phyloP scores from a whole-genome alignment of 30 jellyfish, hydroid and myxozoan genomes.

The Aurelia sp. region DNA sequence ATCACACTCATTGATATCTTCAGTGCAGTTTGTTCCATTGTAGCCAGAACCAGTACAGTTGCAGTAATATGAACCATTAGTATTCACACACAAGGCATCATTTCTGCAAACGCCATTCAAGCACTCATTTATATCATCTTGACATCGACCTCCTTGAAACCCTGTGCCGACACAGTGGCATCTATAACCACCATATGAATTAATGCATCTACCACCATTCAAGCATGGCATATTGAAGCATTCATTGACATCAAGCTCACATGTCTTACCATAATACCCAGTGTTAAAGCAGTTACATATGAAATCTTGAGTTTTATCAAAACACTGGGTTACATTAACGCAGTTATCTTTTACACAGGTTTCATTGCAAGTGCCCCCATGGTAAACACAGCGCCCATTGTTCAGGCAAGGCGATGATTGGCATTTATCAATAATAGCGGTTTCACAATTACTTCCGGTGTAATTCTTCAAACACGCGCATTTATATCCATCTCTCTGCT shows the following conservation, averaged over 20 bases:
- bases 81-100: slow-evolving; percentile 44
- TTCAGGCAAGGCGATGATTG: slow-evolving; percentile 3
- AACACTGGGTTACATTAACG: slow-evolving; percentile 43
- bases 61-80: slow-evolving; percentile 17
- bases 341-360: slow-evolving; percentile 28
- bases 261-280: slow-evolving; percentile 48
- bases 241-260: slow-evolving; percentile 53
- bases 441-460: slow-evolving; percentile 30
- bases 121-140: slow-evolving; percentile 51
- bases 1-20: slow-evolving; percentile 35
- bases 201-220: slow-evolving; percentile 40
- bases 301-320: neutral
- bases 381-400: slow-evolving; percentile 11
- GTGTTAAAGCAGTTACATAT: slow-evolving; percentile 65
- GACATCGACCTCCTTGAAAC: slow-evolving; percentile 37
- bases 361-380: slow-evolving; percentile 22
- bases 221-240: slow-evolving; percentile 43
- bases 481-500: neutral
- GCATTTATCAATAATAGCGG: neutral
- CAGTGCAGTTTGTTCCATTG: slow-evolving; percentile 19
- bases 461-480: neutral
- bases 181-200: neutral
- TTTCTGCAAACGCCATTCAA: slow-evolving; percentile 51
- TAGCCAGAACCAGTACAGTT: slow-evolving; percentile 22
- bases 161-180: slow-evolving; percentile 63